Percentiles rank a stretch among this genome's conserved stretches.
phyloP scores from a whole-genome alignment of 2,888 invertebrate species.

The Pristionchus maxplancki region DNA sequence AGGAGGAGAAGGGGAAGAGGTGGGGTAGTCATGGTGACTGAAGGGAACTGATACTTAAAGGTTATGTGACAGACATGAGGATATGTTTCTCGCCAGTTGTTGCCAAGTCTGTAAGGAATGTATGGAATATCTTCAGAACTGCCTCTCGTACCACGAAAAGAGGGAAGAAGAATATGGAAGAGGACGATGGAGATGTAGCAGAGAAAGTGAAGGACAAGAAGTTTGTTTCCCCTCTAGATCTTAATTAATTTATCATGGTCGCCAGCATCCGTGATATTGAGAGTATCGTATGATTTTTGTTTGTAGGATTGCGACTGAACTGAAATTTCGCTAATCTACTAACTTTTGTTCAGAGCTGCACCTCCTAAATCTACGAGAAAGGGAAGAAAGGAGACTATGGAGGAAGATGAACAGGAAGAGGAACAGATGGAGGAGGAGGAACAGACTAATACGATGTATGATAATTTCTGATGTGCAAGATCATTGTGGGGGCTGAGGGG shows the following conservation, averaged over 20 bases:
- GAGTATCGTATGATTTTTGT: no score
- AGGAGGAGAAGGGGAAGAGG: neutral
- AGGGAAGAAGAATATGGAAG: neutral
- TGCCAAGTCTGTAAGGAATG: no score
- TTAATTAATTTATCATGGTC: neutral
- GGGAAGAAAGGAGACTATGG: neutral
- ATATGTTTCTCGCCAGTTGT: no score
- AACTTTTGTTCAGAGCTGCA: neutral
- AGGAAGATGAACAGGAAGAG: neutral
- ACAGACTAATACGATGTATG: neutral
- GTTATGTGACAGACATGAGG: no score
- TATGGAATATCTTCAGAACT: neutral
- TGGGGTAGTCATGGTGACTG: neutral
- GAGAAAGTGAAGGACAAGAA: neutral
- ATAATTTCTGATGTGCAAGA: no score
- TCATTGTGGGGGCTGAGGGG: no score
- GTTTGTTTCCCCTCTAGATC: neutral
- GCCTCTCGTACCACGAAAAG: neutral
- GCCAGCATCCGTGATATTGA: no score
- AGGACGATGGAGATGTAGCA: neutral
- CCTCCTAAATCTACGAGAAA: neutral
- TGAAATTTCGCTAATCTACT: neutral
- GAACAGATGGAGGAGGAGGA: neutral
- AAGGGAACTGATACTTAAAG: no score
- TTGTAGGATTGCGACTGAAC: neutral